Evolutionary conservation across 1,140 invertebrate genomes (phyloP), one percentile per base, ranked within the genome.

Genomic region (Macrostomum lignano): DNA sequence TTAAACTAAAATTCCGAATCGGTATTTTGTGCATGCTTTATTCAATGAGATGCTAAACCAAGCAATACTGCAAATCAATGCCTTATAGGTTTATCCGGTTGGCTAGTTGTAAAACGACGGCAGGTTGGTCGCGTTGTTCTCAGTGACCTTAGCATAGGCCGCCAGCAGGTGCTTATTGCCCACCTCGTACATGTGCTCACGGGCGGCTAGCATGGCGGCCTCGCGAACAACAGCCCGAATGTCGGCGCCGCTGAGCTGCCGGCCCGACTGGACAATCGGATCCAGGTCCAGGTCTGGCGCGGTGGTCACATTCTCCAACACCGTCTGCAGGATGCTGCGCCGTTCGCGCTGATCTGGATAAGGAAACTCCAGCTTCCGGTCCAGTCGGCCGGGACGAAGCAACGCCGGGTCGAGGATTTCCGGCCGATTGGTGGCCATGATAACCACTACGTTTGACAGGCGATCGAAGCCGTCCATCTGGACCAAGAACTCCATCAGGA

Each of bases 181-280:
- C n/a, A n/a, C n/a, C n/a, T n/a, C n/a, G n/a, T n/a, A n/a, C n/a
- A n/a, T n/a, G n/a, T n/a, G 96, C 58, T 98, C 86, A 37, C 91
- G 65, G 0, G 96, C 86, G 5, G 91, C 91, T 55, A 96, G 86
- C 71, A 73, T 74, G 28, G 72, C 71, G 56, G 72, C 72, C 66
- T 96, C 88, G 61, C 96, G 88, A 57, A 86, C 94, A 48, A 98
- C 96, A 19, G 88, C 84, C 59, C 96, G 96, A 39, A 98, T 96
- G 50, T 96, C 91, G 29, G 91, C 91, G 29, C 88, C 86, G 36
- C 82, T 93, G 44, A 98, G 93, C 57, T 78, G 75, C 51, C 98
- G 88, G 0, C 88, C 86, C 11, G 88, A 64, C 7, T 88, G 84
- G 7, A 98, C 84, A 60, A 86, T 96, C 62, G 96, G 86, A 53